Conservation (phyloP, 2,797 vertebrate species). For the Cephalopachus bancanus region DNA sequence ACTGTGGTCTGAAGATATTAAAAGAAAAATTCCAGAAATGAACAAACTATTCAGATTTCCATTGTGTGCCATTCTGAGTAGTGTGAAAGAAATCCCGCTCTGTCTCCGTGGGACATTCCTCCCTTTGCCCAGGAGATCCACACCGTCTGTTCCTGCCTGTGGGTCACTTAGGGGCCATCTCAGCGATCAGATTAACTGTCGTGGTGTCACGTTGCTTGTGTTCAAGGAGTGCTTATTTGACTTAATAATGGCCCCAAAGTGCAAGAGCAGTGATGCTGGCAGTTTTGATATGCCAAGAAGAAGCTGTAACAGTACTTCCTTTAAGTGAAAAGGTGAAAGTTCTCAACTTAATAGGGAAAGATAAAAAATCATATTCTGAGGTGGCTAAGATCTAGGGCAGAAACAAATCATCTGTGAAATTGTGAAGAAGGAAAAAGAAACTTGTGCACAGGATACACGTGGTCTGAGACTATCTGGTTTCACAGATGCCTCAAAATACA, state of each 20-base stretch:
- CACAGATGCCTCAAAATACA: neutral
- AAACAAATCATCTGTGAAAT: neutral
- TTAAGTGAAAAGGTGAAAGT: neutral
- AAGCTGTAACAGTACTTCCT: neutral
- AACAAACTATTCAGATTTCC: neutral
- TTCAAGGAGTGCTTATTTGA: neutral
- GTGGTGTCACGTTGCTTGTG: too few species aligned
- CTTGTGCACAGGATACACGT: neutral
- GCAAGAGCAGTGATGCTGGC: neutral
- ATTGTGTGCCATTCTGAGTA: neutral
- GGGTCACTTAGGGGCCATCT: neutral
- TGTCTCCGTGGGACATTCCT: neutral
- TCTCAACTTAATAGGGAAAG: neutral
- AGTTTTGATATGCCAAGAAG: neutral
- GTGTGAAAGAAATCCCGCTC: neutral
- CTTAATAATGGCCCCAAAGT: neutral
- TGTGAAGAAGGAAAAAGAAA: neutral
- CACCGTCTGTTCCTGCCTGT: neutral
- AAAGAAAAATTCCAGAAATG: neutral
- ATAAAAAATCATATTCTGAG: neutral
- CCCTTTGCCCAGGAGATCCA: neutral
- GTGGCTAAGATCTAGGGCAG: neutral
- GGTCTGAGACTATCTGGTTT: neutral
- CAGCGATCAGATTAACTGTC: neutral
- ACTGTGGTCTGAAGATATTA: neutral